phyloP scores from a whole-genome alignment of 2,113 vertebrate species.

The Oriolus oriolus region DNA sequence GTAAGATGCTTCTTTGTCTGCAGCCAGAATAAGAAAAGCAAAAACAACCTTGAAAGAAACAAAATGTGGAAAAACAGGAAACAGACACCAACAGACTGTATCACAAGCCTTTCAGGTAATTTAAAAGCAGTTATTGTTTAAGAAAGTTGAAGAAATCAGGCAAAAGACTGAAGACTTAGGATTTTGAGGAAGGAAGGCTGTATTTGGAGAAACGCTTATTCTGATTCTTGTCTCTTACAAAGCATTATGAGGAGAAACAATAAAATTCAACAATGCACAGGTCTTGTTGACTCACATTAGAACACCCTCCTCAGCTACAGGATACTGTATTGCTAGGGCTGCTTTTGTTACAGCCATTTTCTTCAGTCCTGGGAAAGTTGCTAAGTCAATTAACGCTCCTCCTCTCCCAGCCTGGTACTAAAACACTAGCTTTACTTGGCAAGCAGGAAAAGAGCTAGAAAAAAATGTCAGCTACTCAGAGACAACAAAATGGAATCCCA shows the following conservation, averaged over 20 bases:
- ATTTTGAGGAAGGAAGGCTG: not conserved
- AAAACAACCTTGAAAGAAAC: conserved; percentile 29
- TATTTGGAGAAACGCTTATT: not conserved
- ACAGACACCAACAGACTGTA: not conserved
- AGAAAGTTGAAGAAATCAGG: not conserved
- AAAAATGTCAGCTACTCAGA: not conserved
- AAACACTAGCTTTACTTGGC: not conserved
- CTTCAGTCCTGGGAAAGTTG: not conserved
- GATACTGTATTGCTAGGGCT: not conserved
- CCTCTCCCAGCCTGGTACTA: not conserved
- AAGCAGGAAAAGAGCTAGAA: not conserved
- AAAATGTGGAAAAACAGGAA: conserved; percentile 50
- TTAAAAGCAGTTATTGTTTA: not conserved
- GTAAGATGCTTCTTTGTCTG: not conserved
- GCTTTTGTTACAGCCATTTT: not conserved
- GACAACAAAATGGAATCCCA: not conserved
- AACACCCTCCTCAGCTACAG: not conserved
- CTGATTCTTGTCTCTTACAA: not conserved
- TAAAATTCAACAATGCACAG: not conserved
- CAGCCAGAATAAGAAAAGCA: not conserved
- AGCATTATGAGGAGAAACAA: not conserved
- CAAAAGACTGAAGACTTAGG: not conserved
- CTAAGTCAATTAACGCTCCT: not conserved
- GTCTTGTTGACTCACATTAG: not conserved
- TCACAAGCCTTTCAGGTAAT: conserved; percentile 13